A percentile compares a stretch with the other conserved stretches of the same genome.
Conservation (phyloP, 2,113 vertebrate genomes). For the Rhea pennata region DNA sequence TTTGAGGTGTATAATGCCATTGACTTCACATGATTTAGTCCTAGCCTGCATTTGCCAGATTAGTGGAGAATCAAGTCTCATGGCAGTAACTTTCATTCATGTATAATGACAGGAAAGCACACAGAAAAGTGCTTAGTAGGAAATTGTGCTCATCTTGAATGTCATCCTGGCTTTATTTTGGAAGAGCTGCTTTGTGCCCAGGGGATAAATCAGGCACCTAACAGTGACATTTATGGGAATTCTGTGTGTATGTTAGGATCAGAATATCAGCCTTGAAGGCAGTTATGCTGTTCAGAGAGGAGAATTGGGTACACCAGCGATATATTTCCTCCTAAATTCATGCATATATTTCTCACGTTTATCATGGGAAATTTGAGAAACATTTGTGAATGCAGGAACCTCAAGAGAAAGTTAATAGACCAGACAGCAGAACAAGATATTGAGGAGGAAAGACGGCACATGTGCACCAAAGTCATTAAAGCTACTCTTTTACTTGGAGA, state of each 20-base stretch:
- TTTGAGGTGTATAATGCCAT: not conserved
- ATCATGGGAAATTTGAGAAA: not conserved
- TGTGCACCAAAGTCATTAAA: not conserved
- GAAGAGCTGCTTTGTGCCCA: not conserved
- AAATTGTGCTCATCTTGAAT: not conserved
- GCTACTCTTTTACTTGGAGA: not conserved
- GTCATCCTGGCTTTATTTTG: not conserved
- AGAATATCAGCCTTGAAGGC: not conserved
- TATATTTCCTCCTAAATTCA: not conserved
- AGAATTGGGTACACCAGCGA: not conserved
- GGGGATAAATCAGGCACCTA: not conserved
- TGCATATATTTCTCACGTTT: not conserved
- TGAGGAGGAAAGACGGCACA: not conserved
- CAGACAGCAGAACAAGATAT: not conserved
- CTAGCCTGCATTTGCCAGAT: not conserved
- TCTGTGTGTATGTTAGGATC: not conserved
- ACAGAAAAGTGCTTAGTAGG: not conserved
- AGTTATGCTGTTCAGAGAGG: not conserved
- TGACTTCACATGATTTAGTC: not conserved
- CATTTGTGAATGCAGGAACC: not conserved
- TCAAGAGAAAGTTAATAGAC: not conserved
- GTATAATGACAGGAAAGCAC: not conserved
- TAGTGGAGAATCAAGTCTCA: not conserved
- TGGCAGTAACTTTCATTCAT: not conserved
- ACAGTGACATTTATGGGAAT: constrained; percentile 12